Evolutionary conservation across 1,140 invertebrate genomes (phyloP), one percentile per base, ranked within the genome.

Genomic region (Rhagoletis pomonella): DNA sequence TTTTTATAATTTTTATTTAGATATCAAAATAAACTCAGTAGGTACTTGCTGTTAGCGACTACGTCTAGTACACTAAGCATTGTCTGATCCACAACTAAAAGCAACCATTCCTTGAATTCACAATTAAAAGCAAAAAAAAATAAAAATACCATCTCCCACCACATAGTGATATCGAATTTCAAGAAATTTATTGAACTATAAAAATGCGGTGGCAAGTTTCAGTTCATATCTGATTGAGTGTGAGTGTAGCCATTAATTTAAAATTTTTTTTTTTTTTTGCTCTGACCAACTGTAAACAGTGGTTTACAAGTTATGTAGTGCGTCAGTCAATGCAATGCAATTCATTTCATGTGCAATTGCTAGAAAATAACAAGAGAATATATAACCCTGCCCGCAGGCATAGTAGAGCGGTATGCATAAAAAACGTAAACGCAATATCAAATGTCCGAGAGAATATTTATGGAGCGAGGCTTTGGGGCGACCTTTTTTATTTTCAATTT

Each of bases 381-480:
- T 81, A 50, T 12, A 55, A 3, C n/a, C 19, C 47, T n/a, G 55
- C 39, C 9, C 73, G 73, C 5, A 50, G 73, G 73, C 73, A n/a
- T 81, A 10, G 73, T 17, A 44, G 12, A 9, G 73, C n/a, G n/a
- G 1, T 10, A 6, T 50, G 17, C 47, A 81, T 50, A 19, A 12
- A 12, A 81, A 55, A 6, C 44, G 47, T 81, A 58, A 81, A 81
- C 17, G 73, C 73, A 81, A 55, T 55, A 81, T 12, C 73, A 55
- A 81, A 17, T 19, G 50, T 81, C 47, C 73, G 29, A 58, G 47
- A 12, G 47, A 81, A 81, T 81, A 81, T 81, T 81, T 81, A 55
- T 81, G 44, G 73, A n/a, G n/a, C n/a, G 17, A 19, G 5, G 6
- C 69, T 47, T 77, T 44, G 69, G n/a, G 42, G 39, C 9, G 42